Evolutionary conservation across 2,797 vertebrate species (phyloP).

Genomic region (Phoeniculus purpureus): DNA sequence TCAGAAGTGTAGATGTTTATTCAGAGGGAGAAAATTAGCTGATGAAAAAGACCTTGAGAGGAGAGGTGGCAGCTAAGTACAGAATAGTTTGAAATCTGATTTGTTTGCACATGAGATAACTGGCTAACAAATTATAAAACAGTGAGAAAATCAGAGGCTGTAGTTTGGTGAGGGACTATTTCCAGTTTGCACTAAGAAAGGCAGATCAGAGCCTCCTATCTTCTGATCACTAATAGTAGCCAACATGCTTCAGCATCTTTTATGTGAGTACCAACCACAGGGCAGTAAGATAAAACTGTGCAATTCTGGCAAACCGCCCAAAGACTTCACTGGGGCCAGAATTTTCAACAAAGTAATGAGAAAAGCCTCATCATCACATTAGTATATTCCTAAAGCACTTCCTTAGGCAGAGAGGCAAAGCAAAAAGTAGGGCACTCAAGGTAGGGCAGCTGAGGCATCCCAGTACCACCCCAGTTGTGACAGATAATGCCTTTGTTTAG

Average conservation of each 20-base stretch:
- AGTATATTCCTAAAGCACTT: not conserved
- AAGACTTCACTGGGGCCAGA: not conserved
- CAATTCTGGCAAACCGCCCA: not conserved
- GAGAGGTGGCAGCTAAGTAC: conserved; percentile 18
- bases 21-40: conserved; percentile 44
- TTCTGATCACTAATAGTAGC: not conserved
- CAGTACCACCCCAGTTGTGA: not conserved
- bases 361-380: not conserved
- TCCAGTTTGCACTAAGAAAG: not conserved
- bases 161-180: not conserved
- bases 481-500: not conserved
- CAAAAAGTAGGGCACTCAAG: not conserved
- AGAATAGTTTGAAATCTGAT: conserved; percentile 34
- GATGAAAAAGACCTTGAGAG: conserved; percentile 53
- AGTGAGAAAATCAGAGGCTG: not conserved
- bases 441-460: not conserved
- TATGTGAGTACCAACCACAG: not conserved
- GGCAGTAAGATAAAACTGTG: not conserved
- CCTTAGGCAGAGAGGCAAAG: not conserved
- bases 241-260: not conserved
- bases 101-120: conserved; percentile 30
- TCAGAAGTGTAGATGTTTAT: conserved; percentile 14
- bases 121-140: conserved; percentile 39
- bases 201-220: not conserved
- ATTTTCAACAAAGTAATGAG: conserved; percentile 5